Evolutionary conservation across 2,888 invertebrate genomes (phyloP).

Genomic region (Dasysyrphus albostriatus): DNA sequence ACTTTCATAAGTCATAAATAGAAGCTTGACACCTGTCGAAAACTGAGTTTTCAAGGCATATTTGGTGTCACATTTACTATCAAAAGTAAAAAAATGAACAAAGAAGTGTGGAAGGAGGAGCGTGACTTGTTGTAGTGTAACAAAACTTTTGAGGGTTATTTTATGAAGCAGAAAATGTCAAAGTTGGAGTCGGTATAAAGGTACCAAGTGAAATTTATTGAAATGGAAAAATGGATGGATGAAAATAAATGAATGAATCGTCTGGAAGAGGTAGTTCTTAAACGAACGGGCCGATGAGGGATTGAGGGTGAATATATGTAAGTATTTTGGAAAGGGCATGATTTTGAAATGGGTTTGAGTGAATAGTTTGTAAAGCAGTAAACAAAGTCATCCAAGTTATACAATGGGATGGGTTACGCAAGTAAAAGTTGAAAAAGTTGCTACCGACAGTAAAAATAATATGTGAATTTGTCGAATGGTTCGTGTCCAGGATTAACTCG

Average conservation of each 20-base stretch:
- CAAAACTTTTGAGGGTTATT: conserved; percentile 31
- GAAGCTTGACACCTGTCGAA: conserved; percentile 22
- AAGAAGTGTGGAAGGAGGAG: no score
- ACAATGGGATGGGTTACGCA: no score
- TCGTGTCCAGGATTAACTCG: no score
- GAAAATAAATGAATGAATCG: neutral
- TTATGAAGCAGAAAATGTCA: conserved; percentile 39
- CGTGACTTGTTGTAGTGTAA: conserved; percentile 28
- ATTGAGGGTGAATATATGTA: no score
- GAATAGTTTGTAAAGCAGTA: no score
- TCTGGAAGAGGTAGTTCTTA: neutral
- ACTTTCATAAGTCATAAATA: conserved; percentile 51
- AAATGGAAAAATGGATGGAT: neutral
- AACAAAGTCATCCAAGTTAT: no score
- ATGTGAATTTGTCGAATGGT: no score
- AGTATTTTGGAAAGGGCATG: no score
- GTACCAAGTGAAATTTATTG: neutral
- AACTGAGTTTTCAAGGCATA: conserved; percentile 33
- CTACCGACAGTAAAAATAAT: no score
- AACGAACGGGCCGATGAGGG: neutral
- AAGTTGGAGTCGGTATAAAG: neutral
- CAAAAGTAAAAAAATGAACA: conserved; percentile 5
- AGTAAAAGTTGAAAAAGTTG: no score
- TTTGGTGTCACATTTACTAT: conserved; percentile 48
- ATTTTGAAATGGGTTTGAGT: no score